Percentiles rank a stretch among this genome's conserved stretches.
phyloP scores from a whole-genome alignment of 2,888 invertebrate species.

The Diarsia rubi region DNA sequence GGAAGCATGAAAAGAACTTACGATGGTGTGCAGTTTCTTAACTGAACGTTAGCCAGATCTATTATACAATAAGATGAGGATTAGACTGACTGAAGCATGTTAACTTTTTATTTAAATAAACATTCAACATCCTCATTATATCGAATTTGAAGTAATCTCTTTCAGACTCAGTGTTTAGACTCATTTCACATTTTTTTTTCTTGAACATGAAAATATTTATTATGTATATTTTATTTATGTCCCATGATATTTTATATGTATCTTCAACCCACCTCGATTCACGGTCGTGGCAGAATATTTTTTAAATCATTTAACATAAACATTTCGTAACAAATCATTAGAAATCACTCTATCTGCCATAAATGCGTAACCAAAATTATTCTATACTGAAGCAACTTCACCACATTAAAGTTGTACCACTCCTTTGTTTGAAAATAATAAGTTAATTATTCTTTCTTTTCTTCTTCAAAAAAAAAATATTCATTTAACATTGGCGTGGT shows the following conservation, averaged over 20 bases:
- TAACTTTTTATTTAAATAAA: conserved; percentile 60
- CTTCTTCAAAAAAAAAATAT: too few relatives aligned
- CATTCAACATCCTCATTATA: conserved; percentile 66
- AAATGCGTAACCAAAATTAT: conserved; percentile 51
- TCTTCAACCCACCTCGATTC: conserved; percentile 76
- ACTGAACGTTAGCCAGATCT: conserved; percentile 44
- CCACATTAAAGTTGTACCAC: conserved; percentile 33
- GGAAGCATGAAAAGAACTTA: conserved; percentile 73
- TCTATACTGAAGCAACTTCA: conserved; percentile 71
- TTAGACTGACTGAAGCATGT: conserved; percentile 86
- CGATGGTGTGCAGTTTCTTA: conserved; percentile 69
- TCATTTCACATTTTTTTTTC: conserved; percentile 56
- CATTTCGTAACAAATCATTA: conserved; percentile 76
- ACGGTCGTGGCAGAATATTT: conserved; percentile 80
- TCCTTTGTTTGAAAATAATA: conserved; percentile 15
- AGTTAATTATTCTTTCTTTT: background rate
- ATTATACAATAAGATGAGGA: conserved; percentile 31
- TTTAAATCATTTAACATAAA: conserved; percentile 71
- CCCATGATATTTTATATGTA: conserved; percentile 71
- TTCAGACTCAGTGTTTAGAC: conserved; percentile 53
- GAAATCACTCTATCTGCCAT: conserved; percentile 71
- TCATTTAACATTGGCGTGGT: conserved; percentile 8
- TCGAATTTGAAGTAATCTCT: conserved; percentile 67
- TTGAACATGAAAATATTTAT: conserved; percentile 39
- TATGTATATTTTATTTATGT: conserved; percentile 67